Conservation (phyloP, 1,140 invertebrate genomes). For the Ooceraea biroi region DNA sequence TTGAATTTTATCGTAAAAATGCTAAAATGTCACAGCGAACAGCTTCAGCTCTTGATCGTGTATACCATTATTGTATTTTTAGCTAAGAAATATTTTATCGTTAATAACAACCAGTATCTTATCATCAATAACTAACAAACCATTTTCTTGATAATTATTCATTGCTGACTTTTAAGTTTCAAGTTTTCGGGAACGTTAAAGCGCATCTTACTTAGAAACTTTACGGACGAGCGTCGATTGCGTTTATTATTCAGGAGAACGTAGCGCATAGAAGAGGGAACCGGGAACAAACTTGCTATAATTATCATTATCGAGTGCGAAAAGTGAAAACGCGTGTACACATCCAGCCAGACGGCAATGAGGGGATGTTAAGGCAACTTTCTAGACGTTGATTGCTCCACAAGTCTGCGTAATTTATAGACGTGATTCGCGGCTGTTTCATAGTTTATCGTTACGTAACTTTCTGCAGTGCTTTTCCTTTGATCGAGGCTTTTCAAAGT, state of each 20-base stretch:
- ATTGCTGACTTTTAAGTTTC: neutral
- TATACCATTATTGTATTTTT: constrained; percentile 2
- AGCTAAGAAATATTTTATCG: neutral
- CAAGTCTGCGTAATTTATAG: constrained; percentile 42
- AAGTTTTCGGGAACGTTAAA: constrained; percentile 8
- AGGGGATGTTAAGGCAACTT: constrained; percentile 40
- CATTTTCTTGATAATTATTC: constrained; percentile 39
- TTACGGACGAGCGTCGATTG: neutral
- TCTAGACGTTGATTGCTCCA: constrained; percentile 53
- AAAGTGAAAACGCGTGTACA: constrained; percentile 58
- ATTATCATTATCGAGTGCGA: constrained; percentile 43
- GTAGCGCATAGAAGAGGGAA: constrained; percentile 3
- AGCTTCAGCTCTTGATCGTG: neutral
- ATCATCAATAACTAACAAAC: neutral
- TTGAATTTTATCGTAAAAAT: constrained; percentile 1
- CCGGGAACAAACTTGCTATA: constrained; percentile 13
- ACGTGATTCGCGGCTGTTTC: constrained; percentile 27
- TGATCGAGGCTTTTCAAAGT: neutral
- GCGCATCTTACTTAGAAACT: constrained; percentile 12
- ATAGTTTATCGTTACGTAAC: constrained; percentile 20
- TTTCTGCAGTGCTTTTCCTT: neutral
- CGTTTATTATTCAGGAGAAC: constrained; percentile 36
- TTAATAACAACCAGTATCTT: neutral
- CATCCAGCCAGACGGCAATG: constrained; percentile 12
- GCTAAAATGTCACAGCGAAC: neutral